Evolutionary conservation across 2,797 vertebrate species (phyloP), one percentile per base, ranked within the genome.

Genomic region (Channallabes apus): DNA sequence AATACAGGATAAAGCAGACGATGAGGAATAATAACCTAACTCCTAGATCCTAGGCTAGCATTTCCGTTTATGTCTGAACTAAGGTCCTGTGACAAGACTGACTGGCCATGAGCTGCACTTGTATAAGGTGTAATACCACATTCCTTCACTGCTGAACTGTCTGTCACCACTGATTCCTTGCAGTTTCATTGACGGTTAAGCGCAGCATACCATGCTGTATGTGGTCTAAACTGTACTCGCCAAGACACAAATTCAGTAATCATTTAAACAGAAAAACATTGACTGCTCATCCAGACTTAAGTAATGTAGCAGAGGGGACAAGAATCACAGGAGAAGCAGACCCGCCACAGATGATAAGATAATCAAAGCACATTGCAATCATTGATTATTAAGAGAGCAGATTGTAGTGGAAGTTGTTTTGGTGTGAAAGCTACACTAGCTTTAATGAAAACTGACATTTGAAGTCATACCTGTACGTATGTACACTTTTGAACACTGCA

Each of bases 211-310:
- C 69, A 77, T 83, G 86, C 62, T 83, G 61, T 65, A 86, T 92
- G 76, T 78, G 89, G 89, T 91, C 85, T 41, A 85, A 80, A 82
- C 18, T 17, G n/a, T 27, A 7, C 62, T 80, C 27, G 3, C 73
- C 27, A 54, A 85, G 75, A 67, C 9, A 51, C 83, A 62, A 46
- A 84, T 87, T 90, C 88, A 86, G 90, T 90, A 84, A 87, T 88
- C 83, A 86, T 88, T 89, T 85, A 65, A 77, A 86, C 72, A 73
- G 54, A 86, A 46, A 72, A 82, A 91, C 83, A 92, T 84, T 35
- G n/a, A 15, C 82, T 32, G 3, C 20, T 71, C 75, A 9, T 79
- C 20, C 58, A 32, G 7, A 4, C 51, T 80, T 32, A 29, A 75
- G 68, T 58, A 35, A n/a, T 54, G 24, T 61, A 71, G 27, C 58